Conservation (phyloP, 2,888 invertebrate genomes). For the Baccha elongata region DNA sequence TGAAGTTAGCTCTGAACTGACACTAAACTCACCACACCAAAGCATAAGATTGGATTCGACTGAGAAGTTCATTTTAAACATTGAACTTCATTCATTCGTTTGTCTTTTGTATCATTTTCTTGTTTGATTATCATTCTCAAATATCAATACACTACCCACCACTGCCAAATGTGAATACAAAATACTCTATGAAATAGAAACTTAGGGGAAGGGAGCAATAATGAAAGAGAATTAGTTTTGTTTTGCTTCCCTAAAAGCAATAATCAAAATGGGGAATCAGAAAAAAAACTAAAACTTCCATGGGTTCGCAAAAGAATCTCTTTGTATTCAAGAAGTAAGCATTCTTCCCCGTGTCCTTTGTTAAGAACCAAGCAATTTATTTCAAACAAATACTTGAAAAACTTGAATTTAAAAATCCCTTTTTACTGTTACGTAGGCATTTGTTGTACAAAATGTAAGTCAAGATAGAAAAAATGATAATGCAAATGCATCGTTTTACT, state of each 20-base stretch:
- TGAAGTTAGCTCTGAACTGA: constrained; percentile 64
- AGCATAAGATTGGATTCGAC: constrained; percentile 47
- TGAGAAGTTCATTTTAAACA: constrained; percentile 36
- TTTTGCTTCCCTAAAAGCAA: too few relatives aligned
- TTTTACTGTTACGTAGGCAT: neutral
- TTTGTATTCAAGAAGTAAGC: too few relatives aligned
- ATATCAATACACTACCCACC: constrained; percentile 7
- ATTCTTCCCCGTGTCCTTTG: too few relatives aligned
- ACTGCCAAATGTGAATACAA: constrained; percentile 15
- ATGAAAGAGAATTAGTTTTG: neutral
- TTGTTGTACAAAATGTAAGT: neutral
- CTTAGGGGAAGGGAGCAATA: constrained; percentile 8
- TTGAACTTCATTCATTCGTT: constrained; percentile 5
- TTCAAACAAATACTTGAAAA: too few relatives aligned
- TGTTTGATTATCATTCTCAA: constrained; percentile 15
- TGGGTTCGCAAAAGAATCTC: too few relatives aligned
- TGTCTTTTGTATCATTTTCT: constrained; percentile 15
- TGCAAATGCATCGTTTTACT: neutral
- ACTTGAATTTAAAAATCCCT: neutral
- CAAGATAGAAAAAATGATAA: too few relatives aligned
- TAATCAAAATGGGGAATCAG: too few relatives aligned
- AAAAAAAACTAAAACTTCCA: too few relatives aligned
- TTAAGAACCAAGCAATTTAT: too few relatives aligned
- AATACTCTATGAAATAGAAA: constrained; percentile 6
- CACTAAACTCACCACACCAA: constrained; percentile 65